Percentiles rank a stretch among this genome's conserved stretches.
Conservation (phyloP, 2,797 vertebrate genomes). For the Catamblyrhynchus diadema region DNA sequence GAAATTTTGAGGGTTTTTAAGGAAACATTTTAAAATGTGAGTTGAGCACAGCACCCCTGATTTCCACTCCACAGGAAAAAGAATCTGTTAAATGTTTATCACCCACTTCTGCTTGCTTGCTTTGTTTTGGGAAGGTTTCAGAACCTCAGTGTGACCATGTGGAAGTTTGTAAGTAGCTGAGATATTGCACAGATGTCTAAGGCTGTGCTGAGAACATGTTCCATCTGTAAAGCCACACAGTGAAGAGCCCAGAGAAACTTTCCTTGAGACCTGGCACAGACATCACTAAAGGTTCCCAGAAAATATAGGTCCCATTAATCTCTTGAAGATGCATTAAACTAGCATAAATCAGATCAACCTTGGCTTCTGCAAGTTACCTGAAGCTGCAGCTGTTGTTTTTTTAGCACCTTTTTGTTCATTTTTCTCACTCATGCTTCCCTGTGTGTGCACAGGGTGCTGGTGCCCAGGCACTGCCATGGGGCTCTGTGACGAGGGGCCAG, state of each 20-base stretch:
- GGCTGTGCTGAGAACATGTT: background rate
- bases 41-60: background rate
- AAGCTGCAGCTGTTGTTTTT: background rate
- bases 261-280: background rate
- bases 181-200: background rate
- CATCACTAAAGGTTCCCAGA: background rate
- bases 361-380: background rate
- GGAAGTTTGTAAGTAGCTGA: background rate
- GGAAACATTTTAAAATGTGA: fast-evolving
- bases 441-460: fast-evolving
- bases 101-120: background rate
- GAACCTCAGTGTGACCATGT: background rate
- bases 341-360: background rate
- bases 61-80: background rate
- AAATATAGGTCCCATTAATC: background rate
- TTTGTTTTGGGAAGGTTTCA: background rate
- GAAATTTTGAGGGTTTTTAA: background rate
- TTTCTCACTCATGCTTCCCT: background rate
- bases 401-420: background rate
- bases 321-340: background rate
- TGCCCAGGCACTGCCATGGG: fast-evolving
- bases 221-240: background rate
- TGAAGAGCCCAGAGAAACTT: background rate
- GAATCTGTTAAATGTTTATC: background rate
- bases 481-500: background rate